A percentile compares a stretch with the other conserved stretches of the same genome.
Conservation (phyloP, 1,140 invertebrate genomes). For the Atta texana region DNA sequence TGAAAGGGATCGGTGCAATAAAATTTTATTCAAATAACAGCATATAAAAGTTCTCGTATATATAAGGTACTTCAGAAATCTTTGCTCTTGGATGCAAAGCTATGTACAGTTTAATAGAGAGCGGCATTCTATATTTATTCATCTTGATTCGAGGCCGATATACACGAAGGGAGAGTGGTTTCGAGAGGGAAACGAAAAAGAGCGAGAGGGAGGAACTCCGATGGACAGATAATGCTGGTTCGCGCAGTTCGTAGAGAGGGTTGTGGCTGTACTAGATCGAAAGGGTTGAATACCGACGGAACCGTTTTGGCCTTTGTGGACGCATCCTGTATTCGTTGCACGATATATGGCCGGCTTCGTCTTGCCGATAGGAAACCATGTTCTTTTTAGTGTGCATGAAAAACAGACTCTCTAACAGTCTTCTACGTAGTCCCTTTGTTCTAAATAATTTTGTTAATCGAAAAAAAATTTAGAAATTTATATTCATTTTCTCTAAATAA, state of each 20-base stretch:
- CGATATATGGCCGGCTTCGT: conserved; percentile 64
- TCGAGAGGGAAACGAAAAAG: conserved; percentile 63
- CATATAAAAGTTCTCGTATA: not conserved
- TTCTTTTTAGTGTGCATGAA: conserved; percentile 52
- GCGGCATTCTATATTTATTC: conserved; percentile 60
- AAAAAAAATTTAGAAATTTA: not conserved
- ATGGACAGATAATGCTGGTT: conserved; percentile 73
- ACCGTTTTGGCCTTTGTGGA: conserved; percentile 76
- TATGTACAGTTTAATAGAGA: conserved; percentile 74
- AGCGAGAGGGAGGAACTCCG: conserved; percentile 63
- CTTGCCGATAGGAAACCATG: conserved; percentile 50
- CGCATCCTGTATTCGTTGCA: conserved; percentile 62
- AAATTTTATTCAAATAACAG: not conserved
- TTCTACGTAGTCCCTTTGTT: not conserved
- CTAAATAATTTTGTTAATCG: not conserved
- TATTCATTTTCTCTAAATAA: not conserved
- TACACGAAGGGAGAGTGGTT: conserved; percentile 53
- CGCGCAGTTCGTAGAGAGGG: conserved; percentile 50
- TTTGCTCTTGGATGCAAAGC: conserved; percentile 35
- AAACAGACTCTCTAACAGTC: not conserved
- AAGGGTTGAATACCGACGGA: conserved; percentile 71
- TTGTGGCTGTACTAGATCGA: conserved; percentile 48
- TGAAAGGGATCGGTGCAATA: not conserved
- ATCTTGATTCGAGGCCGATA: conserved; percentile 72
- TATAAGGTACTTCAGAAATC: not conserved